These are phyloP conservation scores for Phaedon cochleariae DNA, from an alignment of 2,888 invertebrate species.

Conservation along the genomic window DNA sequence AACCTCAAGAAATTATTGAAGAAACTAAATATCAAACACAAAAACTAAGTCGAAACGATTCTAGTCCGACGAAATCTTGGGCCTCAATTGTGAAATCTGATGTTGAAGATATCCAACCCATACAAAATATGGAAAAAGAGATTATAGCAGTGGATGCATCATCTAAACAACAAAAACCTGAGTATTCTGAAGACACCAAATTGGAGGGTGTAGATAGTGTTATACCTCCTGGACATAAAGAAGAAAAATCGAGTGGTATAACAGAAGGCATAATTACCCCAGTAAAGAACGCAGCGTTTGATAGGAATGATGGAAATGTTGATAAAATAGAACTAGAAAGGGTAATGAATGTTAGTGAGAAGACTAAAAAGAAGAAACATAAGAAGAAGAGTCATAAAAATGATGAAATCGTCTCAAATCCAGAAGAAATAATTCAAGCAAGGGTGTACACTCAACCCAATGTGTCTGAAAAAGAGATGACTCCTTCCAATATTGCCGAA, in stretches of 20 bases:
- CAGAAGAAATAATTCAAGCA: conserved; percentile 1
- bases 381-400: conserved; percentile 9
- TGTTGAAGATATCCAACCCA: conserved; percentile 3
- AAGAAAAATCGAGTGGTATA: background rate
- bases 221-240: background rate
- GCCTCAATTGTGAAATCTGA: conserved; percentile 38
- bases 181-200: too few species aligned
- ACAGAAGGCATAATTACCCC: background rate
- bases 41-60: conserved; percentile 11
- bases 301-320: background rate
- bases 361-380: conserved; percentile 17
- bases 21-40: conserved; percentile 3
- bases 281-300: background rate
- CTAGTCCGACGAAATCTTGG: conserved; percentile 32
- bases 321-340: background rate
- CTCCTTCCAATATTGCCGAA: background rate
- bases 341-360: conserved; percentile 1
- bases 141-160: background rate
- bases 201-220: background rate
- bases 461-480: background rate
- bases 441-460: background rate
- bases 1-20: conserved; percentile 1
- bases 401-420: background rate
- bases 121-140: conserved; percentile 1
- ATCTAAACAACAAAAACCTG: background rate